phyloP scores from a whole-genome alignment of 2,113 vertebrate species.

The Pterocles burchelli region DNA sequence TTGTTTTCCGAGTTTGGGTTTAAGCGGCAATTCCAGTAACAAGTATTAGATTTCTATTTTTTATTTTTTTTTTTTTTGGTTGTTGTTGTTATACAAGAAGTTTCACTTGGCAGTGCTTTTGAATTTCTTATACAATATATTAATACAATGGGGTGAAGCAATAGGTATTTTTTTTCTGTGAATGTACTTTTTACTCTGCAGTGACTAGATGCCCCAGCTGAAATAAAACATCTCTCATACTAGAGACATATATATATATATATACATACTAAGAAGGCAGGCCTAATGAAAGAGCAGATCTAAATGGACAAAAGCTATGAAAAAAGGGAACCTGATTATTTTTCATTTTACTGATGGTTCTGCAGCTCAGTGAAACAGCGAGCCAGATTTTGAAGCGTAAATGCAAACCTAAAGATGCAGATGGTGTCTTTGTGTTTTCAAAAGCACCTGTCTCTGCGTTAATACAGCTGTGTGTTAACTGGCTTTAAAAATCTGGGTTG shows the following conservation, averaged over 20 bases:
- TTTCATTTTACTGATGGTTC: conserved; percentile 29
- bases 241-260: neutral
- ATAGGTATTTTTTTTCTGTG: neutral
- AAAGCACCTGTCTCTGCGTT: neutral
- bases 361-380: neutral
- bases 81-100: neutral
- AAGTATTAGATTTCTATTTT: neutral
- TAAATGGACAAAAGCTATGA: neutral
- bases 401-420: conserved; percentile 26
- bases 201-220: neutral
- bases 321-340: conserved; percentile 42
- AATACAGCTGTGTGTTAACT: neutral
- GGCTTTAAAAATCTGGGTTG: neutral
- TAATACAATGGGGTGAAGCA: neutral
- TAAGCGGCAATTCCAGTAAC: neutral
- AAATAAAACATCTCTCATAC: neutral
- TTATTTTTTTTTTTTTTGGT: neutral
- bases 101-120: neutral
- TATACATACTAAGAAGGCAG: neutral
- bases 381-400: conserved; percentile 36
- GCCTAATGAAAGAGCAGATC: neutral
- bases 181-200: neutral
- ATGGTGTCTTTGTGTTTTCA: conserved; percentile 38
- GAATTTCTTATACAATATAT: neutral
- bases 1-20: neutral